Evolutionary conservation across 1,140 invertebrate species (phyloP), one percentile per base, ranked within the genome.

Genomic region (Penaeus chinensis): DNA sequence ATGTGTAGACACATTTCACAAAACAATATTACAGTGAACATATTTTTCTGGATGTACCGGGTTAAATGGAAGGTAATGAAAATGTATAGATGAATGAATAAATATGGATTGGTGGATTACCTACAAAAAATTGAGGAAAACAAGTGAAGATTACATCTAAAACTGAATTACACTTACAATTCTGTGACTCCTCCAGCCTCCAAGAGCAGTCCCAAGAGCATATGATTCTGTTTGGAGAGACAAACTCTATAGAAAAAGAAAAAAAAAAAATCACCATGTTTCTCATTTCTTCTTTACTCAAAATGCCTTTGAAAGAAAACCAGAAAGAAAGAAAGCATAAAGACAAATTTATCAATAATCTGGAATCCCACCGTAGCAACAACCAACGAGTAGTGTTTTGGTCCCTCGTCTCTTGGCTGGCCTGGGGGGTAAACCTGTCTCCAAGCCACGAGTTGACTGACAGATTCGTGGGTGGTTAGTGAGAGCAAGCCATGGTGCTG

Each of bases 371-470:
- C 93, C 92, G 92, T 91, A 42, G 91, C 92, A n/a, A 92, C 91
- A 71, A 93, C 86, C n/a, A 93, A 87, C n/a, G 92, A 69, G 71
- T 87, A 82, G 37, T 87, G 86, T 4, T 61, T 65, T 20, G n/a
- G 19, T 16, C 32, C 54, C 60, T 71, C 37, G 47, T 63, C n/a
- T 24, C 10, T 24, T 22, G 87, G 3, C 90, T 91, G 77, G 19
- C 91, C 84, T 10, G 91, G 91, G 2, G 92, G 92, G 82, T 91
- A 92, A 22, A 93, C 90, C 82, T 92, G 92, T 83, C 91, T 89
- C 92, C 92, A 93, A 27, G 92, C 91, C 13, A 93, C 91, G 32
- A 93, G 84, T 82, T 93, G 91, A 62, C 91, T 91, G 18, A 92
- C 89, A 47, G 90, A 86, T 85, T 91, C 90, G n/a, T 89, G 89